Percentiles rank a stretch among this genome's conserved stretches.
phyloP scores from a whole-genome alignment of 2,113 vertebrate genomes.

The Shinisaurus crocodilurus region DNA sequence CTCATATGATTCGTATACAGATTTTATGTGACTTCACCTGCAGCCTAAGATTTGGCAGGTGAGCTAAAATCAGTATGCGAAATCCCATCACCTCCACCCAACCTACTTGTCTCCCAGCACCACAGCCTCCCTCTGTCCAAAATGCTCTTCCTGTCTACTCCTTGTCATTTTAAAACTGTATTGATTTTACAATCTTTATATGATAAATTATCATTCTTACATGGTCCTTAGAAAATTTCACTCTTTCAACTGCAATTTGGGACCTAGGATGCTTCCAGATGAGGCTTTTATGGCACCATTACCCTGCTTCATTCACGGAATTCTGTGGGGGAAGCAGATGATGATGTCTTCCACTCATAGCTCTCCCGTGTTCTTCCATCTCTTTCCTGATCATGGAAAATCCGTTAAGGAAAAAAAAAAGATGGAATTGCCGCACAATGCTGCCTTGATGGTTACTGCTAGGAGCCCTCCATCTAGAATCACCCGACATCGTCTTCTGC shows the following conservation, averaged over 20 bases:
- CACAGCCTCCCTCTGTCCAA: background rate
- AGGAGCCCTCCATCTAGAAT: too few species aligned
- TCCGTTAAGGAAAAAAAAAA: too few species aligned
- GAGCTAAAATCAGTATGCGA: background rate
- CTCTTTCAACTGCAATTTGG: background rate
- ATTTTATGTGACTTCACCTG: background rate
- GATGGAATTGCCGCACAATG: too few species aligned
- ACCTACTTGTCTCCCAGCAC: background rate
- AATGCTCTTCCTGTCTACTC: background rate
- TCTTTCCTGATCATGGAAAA: too few species aligned
- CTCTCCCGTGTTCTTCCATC: too few species aligned
- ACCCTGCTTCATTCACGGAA: background rate
- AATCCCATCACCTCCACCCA: background rate
- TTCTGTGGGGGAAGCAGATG: too few species aligned
- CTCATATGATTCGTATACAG: background rate
- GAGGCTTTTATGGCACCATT: too few species aligned
- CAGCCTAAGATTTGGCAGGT: background rate
- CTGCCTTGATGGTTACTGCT: too few species aligned
- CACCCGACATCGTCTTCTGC: too few species aligned
- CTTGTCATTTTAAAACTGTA: background rate
- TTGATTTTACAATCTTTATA: slow-evolving; percentile 2
- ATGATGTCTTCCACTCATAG: too few species aligned
- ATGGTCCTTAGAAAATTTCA: background rate
- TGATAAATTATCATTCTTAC: background rate
- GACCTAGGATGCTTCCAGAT: background rate